Conservation (phyloP, 2,113 vertebrate genomes). For the Callionymus lyra region DNA sequence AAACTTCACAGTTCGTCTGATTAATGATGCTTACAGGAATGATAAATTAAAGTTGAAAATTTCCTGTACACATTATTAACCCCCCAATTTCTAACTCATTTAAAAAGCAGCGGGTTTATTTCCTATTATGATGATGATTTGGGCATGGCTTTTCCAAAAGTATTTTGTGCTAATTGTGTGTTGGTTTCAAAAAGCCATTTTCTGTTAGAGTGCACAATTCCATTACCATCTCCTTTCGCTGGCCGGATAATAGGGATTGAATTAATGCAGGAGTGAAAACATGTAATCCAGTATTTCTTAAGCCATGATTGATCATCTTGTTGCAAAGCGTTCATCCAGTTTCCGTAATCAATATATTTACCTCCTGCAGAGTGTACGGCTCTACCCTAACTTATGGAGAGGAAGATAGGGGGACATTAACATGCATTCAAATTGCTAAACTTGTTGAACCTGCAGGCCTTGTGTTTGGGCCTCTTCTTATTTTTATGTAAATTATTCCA, state of each 20-base stretch:
- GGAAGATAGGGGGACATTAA: constrained; percentile 1
- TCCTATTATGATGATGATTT: constrained; percentile 73
- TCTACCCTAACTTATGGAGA: constrained; percentile 31
- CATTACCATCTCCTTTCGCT: constrained; percentile 86
- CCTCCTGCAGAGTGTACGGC: constrained; percentile 36
- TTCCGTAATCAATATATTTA: constrained; percentile 59
- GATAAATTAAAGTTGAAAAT: constrained; percentile 65
- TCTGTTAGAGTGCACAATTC: constrained; percentile 99
- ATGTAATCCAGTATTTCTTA: constrained; percentile 44
- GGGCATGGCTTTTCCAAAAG: constrained; percentile 73
- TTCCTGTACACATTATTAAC: constrained; percentile 58
- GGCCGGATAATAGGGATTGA: constrained; percentile 83
- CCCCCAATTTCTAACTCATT: constrained; percentile 74
- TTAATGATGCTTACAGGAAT: constrained; percentile 49
- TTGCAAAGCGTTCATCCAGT: constrained; percentile 60
- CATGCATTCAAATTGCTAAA: not conserved
- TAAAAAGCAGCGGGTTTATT: constrained; percentile 70
- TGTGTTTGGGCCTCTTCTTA: no score
- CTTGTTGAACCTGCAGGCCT: no score
- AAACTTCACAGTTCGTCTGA: constrained; percentile 49
- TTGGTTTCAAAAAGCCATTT: constrained; percentile 95
- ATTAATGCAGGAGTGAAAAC: constrained; percentile 83
- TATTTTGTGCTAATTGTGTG: constrained; percentile 87
- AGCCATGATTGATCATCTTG: constrained; percentile 96
- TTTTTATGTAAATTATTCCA: no score